Conservation (phyloP, 2,888 invertebrate species). For the Microctonus hyperodae region DNA sequence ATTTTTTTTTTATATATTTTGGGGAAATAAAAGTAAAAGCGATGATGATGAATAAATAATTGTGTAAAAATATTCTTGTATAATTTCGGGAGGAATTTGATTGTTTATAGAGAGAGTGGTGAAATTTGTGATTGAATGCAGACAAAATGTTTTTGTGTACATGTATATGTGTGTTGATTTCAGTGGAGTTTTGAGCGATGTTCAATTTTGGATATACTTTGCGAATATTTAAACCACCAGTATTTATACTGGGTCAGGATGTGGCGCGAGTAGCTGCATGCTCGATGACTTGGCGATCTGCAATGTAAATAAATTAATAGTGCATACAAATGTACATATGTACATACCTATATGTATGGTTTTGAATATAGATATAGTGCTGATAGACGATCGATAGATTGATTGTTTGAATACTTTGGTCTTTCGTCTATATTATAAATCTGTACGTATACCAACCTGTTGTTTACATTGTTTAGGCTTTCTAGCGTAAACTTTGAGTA, state of each 20-base stretch:
- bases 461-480: conserved; percentile 58
- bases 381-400: conserved; percentile 1
- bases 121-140: conserved; percentile 14
- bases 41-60: conserved; percentile 24
- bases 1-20: too few relatives aligned
- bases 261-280: conserved; percentile 59
- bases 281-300: conserved; percentile 61
- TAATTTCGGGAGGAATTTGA: conserved; percentile 29
- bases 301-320: conserved; percentile 25
- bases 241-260: conserved; percentile 58
- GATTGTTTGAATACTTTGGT: not conserved
- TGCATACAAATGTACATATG: conserved; percentile 23
- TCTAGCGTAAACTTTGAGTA: conserved; percentile 60
- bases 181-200: conserved; percentile 17
- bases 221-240: conserved; percentile 11
- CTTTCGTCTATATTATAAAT: not conserved
- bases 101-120: not conserved
- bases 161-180: conserved; percentile 27
- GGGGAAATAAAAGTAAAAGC: too few relatives aligned
- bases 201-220: conserved; percentile 18
- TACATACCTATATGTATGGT: too few relatives aligned
- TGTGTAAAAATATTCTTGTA: conserved; percentile 44
- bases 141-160: conserved; percentile 27
- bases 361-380: too few relatives aligned
- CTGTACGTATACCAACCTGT: conserved; percentile 48